phyloP scores from a whole-genome alignment of 2,888 invertebrate genomes.

The Scaptomyza polygonia region DNA sequence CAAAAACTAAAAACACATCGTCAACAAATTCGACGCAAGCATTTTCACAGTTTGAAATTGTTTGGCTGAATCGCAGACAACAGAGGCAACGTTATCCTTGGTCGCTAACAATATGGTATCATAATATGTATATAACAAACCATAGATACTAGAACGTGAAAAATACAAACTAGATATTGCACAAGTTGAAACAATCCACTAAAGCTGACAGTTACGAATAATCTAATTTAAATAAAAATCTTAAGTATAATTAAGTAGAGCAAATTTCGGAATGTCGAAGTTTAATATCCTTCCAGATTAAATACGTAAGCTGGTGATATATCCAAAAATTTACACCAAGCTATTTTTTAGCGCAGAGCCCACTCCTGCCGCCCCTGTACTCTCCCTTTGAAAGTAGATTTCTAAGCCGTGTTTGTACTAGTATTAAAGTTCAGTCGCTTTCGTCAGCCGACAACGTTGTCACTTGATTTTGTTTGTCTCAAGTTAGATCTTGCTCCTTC shows the following conservation, averaged over 20 bases:
- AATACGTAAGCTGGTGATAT: background rate
- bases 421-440: too few species aligned
- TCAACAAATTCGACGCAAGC: conserved; percentile 51
- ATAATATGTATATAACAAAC: conserved; percentile 55
- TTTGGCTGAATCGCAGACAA: conserved; percentile 83
- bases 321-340: too few species aligned
- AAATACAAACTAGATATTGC: conserved; percentile 20
- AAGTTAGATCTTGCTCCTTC: too few species aligned
- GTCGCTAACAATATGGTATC: conserved; percentile 84
- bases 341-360: too few species aligned
- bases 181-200: conserved; percentile 23
- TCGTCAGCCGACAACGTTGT: too few species aligned
- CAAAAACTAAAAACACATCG: conserved; percentile 34
- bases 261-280: too few species aligned
- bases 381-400: too few species aligned
- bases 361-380: too few species aligned
- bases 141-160: conserved; percentile 12
- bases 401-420: too few species aligned
- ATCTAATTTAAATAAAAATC: background rate
- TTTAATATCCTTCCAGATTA: conserved; percentile 14
- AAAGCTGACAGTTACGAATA: background rate
- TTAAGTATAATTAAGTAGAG: too few species aligned
- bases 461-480: too few species aligned
- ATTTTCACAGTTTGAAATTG: conserved; percentile 83
- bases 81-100: conserved; percentile 83